Evolutionary conservation across 2,797 vertebrate species (phyloP), one percentile per base, ranked within the genome.

Genomic region (Oreochromis mossambicus): DNA sequence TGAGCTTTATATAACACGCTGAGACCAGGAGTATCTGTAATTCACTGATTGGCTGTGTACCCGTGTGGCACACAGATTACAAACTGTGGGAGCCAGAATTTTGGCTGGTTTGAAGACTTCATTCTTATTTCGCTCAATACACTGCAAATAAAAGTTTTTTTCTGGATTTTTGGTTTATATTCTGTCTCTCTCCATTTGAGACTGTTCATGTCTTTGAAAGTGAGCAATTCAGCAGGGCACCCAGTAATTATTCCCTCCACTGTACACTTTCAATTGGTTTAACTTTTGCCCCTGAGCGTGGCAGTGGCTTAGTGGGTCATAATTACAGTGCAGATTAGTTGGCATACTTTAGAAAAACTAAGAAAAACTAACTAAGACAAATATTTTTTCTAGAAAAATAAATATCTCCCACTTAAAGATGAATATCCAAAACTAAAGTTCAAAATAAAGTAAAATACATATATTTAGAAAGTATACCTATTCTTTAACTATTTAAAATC

Each of bases 61-160:
- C 32, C 0, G 0, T 12, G 58, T 36, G 0, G 2, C 6, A 61
- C 56, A 7, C 32, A 61, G 58, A 61, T 61, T 61, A 61, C 17
- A 36, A 0, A 6, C 55, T 56, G 54, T 61, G 17, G 32, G 56
- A 2, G 4, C 9, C 4, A n/a, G 17, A 61, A 61, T 36, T 61
- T 36, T 34, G 17, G 17, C 1, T 36, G 32, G 32, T 61, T 12
- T 36, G 32, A 0, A 61, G 56, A 34, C 17, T 12, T 2, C 0
- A 2, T 7, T 61, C 32, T 61, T 36, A 36, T 61, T 12, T 61
- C 2, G 6, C 56, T 61, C 5, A 0, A 11, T 11, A 11, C 32
- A 36, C 2, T 61, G 29, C 17, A 34, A 61, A 61, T 61, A 12
- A 36, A 61, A 34, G 9, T 34, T 61, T 0, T 34, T 61, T 61